Percentiles rank a stretch among this genome's conserved stretches.
These are phyloP conservation scores for Aspidiotus rigidus DNA, from an alignment of 2,888 invertebrate genomes.

Conservation along the genomic window DNA sequence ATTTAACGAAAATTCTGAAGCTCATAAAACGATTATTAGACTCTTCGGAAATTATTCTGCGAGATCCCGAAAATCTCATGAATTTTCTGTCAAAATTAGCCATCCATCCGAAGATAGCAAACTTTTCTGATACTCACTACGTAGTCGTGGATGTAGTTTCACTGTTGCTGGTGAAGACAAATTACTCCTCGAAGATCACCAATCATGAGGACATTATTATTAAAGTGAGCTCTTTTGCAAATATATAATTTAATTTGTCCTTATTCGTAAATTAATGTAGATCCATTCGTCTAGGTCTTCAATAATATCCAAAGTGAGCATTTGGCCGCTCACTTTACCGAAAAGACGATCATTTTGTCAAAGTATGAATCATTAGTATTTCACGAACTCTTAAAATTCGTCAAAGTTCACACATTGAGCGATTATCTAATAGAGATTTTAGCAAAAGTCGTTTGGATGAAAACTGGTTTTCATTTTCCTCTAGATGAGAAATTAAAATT, in stretches of 20 bases:
- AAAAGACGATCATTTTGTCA: background rate
- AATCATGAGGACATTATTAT: conserved; percentile 14
- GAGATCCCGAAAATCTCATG: conserved; percentile 13
- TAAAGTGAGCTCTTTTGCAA: background rate
- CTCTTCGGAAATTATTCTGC: conserved; percentile 5
- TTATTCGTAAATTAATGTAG: too few species aligned
- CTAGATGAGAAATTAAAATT: conserved; percentile 1
- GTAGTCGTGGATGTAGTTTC: conserved; percentile 8
- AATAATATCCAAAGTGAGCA: conserved; percentile 12
- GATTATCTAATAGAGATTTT: conserved; percentile 5
- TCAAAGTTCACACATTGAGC: background rate
- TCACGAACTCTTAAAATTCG: conserved; percentile 17
- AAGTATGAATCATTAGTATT: conserved; percentile 18
- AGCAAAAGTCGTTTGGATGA: conserved; percentile 18
- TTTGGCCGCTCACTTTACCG: conserved; percentile 9
- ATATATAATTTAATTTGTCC: too few species aligned
- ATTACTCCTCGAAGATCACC: conserved; percentile 9
- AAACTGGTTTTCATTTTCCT: background rate
- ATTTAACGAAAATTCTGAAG: conserved; percentile 1
- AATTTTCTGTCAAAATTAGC: conserved; percentile 6
- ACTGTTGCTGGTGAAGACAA: background rate
- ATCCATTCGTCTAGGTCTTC: background rate
- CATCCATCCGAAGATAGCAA: background rate
- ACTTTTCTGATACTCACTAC: background rate
- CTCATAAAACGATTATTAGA: conserved; percentile 5